Base-by-base conservation (phyloP, 1,140 invertebrate genomes). In the Goniozus legneri region DNA sequence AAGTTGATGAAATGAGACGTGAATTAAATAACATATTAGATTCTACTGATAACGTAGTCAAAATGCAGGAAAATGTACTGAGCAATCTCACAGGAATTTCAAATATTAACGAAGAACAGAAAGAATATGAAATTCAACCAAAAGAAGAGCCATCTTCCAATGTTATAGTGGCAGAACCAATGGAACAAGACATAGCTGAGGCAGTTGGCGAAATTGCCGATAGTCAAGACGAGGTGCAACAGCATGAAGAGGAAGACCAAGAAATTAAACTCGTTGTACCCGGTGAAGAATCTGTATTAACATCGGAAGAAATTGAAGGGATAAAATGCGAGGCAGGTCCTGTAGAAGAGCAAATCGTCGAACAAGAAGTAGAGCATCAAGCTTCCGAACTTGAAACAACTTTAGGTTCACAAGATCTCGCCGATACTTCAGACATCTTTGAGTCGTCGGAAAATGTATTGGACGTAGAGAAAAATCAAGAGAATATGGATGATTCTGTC, bases 41-140 rank as follows among this genome's bases (percentile, higher is more conserved):
- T 24, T 71, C 72, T 0, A 56, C 71, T 1, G 71, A 75, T 0
- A 66, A 51, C 3, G 68, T 73, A 1, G 69, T 65, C 0, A 75
- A 76, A 18, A 76, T 76, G 65, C 71, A 75, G 15, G 71, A 73
- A 24, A 70, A 62, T 10, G 68, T 74, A 4, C 22, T 76, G 3
- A 67, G 52, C 10, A 74, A 73, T 47, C 48, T 76, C 0, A 56
- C 56, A 2, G 61, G 74, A 39, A 73, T 76, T 7, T 68, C 68
- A 3, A 33, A 50, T 8, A 50, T 66, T 0, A 37, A 15, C 3
- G 59, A 58, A 8, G 21, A 44, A 8, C 52, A 59, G 15, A 65
- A 65, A 7, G 50, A 34, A 37, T 56, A 49, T 32, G 7, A 33
- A 0, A 41, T 41, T 1, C 53, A 60, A 27, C 13, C 27, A 8